phyloP scores from a whole-genome alignment of 2,113 vertebrate genomes.

The Perognathus longimembris region DNA sequence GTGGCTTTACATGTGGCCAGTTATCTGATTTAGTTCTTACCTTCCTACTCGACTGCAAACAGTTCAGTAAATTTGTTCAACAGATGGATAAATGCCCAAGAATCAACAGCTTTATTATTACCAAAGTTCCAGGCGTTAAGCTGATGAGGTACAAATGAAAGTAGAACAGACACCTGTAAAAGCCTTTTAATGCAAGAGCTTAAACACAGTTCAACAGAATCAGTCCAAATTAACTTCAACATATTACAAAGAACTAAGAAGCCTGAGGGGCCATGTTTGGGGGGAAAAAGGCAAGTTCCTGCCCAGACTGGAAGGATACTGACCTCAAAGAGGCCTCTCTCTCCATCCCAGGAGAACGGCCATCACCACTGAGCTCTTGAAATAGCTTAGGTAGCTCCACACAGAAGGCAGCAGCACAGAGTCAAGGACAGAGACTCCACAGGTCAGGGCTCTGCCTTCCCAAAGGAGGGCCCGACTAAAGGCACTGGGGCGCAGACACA shows the following conservation, averaged over 20 bases:
- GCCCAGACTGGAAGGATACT: neutral
- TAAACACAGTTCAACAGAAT: slow-evolving; percentile 60
- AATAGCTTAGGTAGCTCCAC: neutral
- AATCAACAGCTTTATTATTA: neutral
- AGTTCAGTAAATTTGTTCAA: neutral
- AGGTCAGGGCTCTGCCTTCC: neutral
- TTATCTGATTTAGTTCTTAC: neutral
- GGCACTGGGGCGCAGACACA: slow-evolving; percentile 56
- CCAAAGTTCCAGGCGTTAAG: neutral
- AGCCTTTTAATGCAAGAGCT: slow-evolving; percentile 68
- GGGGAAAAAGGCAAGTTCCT: slow-evolving; percentile 19
- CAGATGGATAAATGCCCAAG: neutral
- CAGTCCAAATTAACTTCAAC: slow-evolving; percentile 70
- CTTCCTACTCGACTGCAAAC: neutral
- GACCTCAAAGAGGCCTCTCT: neutral
- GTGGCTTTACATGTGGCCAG: neutral
- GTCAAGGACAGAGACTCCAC: neutral
- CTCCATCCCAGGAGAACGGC: neutral
- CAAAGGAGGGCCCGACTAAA: slow-evolving; percentile 35
- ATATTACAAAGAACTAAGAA: slow-evolving; percentile 50
- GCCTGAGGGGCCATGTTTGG: neutral
- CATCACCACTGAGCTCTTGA: neutral
- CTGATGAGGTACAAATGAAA: slow-evolving; percentile 23
- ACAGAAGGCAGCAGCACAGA: neutral
- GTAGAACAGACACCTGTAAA: neutral